Conservation (phyloP, 2,797 vertebrate genomes). For the Thunnus albacares region DNA sequence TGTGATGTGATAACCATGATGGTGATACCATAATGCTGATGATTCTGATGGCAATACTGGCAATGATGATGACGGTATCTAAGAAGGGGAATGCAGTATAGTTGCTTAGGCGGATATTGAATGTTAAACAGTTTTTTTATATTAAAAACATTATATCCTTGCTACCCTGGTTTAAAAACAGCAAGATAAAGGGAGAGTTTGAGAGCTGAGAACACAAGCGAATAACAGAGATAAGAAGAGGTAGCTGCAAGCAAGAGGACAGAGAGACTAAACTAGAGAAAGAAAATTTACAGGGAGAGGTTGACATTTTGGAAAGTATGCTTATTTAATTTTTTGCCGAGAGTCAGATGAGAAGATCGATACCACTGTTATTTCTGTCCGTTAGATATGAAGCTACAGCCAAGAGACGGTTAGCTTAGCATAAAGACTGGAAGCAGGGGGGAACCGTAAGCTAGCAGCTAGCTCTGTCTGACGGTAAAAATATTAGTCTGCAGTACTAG, state of each 20-base stretch:
- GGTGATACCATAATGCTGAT: slow-evolving; percentile 21
- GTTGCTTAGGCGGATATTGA: slow-evolving; percentile 5
- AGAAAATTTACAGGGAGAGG: not conserved
- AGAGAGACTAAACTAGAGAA: not conserved
- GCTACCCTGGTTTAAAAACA: not conserved
- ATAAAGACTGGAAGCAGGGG: too few species aligned
- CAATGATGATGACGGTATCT: slow-evolving; percentile 13
- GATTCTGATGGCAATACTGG: slow-evolving; percentile 27
- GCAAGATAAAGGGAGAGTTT: not conserved
- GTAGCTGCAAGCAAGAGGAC: too few species aligned
- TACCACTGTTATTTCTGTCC: not conserved
- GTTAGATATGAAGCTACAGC: not conserved
- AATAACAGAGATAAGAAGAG: not conserved
- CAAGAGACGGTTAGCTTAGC: not conserved
- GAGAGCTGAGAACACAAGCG: not conserved
- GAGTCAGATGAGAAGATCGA: not conserved
- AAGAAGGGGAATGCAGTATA: not conserved
- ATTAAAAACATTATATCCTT: not conserved
- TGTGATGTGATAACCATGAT: slow-evolving; percentile 15
- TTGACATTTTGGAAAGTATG: too few species aligned
- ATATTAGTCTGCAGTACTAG: too few species aligned
- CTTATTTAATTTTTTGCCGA: not conserved
- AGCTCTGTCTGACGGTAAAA: not conserved
- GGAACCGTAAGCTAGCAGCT: too few species aligned
- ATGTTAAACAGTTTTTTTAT: not conserved